Conservation (phyloP, 1,140 invertebrate species). For the Coelopa frigida region DNA sequence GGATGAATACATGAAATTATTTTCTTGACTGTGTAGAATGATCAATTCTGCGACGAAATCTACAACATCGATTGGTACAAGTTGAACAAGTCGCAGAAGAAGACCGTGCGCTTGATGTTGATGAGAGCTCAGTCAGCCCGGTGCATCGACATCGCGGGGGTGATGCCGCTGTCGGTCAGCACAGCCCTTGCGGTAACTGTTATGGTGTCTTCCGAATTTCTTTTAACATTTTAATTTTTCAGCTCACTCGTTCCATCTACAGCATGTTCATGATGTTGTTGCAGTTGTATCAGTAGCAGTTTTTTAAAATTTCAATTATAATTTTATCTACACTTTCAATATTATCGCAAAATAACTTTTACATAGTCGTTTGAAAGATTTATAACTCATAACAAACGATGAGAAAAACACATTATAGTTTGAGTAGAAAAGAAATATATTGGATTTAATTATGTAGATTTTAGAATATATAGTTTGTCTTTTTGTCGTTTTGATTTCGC, state of each 20-base stretch:
- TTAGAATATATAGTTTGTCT: no score
- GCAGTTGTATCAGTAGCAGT: no score
- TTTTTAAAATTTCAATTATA: no score
- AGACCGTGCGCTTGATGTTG: slow-evolving; percentile 4
- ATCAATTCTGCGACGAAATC: slow-evolving; percentile 2
- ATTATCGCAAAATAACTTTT: no score
- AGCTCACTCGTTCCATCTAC: slow-evolving; percentile 8
- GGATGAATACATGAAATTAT: no score
- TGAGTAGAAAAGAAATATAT: no score
- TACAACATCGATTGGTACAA: slow-evolving; percentile 9
- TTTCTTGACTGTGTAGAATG: slow-evolving; percentile 5
- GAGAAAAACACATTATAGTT: no score
- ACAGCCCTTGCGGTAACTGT: slow-evolving; percentile 2
- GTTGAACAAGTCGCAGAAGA: slow-evolving; percentile 2
- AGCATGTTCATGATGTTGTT: slow-evolving; percentile 9
- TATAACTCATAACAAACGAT: no score
- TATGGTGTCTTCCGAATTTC: not conserved
- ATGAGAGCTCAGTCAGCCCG: slow-evolving; percentile 5
- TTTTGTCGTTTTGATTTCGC: no score
- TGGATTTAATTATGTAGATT: no score
- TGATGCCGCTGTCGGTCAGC: slow-evolving; percentile 8
- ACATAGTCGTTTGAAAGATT: no score
- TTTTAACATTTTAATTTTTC: not conserved
- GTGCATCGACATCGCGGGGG: slow-evolving; percentile 1
- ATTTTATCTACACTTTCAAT: no score